Base-by-base conservation (phyloP, 2,113 vertebrate genomes). In the Ifrita kowaldi region DNA sequence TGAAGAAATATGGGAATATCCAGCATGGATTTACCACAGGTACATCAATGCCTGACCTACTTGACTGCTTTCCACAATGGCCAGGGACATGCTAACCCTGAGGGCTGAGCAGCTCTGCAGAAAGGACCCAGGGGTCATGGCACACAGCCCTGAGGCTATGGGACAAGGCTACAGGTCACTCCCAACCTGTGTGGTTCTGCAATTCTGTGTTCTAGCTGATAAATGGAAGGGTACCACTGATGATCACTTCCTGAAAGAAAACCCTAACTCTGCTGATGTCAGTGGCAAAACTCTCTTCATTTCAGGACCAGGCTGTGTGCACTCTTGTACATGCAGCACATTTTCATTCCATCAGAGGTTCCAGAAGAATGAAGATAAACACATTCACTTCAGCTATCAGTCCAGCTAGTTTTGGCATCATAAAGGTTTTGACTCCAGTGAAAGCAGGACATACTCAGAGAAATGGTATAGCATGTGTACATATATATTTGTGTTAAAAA, bases 71-170 rank as follows among this genome's bases (percentile, higher is more conserved):
- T 68, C 47, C 46, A 13, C 42, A 50, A 26, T 24, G 9, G 26
- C 12, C 49, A 68, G 35, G 41, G 21, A 39, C 23, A 20, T 7
- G 22, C 49, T 59, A 56, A 63, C n/a, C 9, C 60, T 22, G 24
- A 74, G 30, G 30, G 24, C 69, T 52, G 21, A 73, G 27, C 30
- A 91, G n/a, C 37, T 56, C 49, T 53, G n/a, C 56, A 46, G 20
- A 37, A 57, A 74, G 32, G 37, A 53, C n/a, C 10, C 4, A 8
- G 30, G 6, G 5, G 6, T 18, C 3, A 0, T 10, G 47, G 47
- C 60, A 82, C 53, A 59, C 17, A 87, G 7, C 11, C 9, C 27
- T 30, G 16, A 83, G 37, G n/a, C 18, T 33, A 44, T 9, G 21
- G 30, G 32, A 82, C 17, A 16, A 30, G 14, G 10, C n/a, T 33